A percentile compares a stretch with the other conserved stretches of the same genome.
Evolutionary conservation across 2,888 invertebrate species (phyloP).

Genomic region (Cylloceria caligata): DNA sequence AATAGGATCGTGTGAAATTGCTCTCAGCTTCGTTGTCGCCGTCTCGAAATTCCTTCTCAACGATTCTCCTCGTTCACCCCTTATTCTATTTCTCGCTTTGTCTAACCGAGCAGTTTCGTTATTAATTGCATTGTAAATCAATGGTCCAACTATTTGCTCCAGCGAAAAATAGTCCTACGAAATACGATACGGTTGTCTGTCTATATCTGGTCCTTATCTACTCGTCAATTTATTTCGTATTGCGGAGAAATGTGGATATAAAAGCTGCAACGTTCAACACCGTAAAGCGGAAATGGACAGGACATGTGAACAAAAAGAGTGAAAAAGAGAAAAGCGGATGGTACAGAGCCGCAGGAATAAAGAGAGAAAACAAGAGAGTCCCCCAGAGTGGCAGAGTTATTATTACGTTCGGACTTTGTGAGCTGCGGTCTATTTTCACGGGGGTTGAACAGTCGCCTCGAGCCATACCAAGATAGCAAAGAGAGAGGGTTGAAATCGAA

Average conservation of each 20-base stretch:
- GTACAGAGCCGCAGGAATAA: conserved; percentile 19
- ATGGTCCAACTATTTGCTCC: background rate
- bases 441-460: conserved; percentile 18
- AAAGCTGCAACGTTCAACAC: background rate
- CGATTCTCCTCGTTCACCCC: background rate
- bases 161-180: background rate
- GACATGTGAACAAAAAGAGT: conserved; percentile 27
- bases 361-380: conserved; percentile 30
- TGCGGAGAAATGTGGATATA: background rate
- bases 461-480: conserved; percentile 5
- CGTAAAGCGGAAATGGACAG: conserved; percentile 13
- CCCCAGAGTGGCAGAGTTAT: conserved; percentile 52
- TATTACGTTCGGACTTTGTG: conserved; percentile 34
- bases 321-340: conserved; percentile 19
- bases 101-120: background rate
- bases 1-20: conserved; percentile 43
- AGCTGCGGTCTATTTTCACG: conserved; percentile 41
- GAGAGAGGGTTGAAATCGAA: conserved; percentile 47
- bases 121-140: background rate
- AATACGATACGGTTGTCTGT: background rate
- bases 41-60: conserved; percentile 17
- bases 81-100: background rate
- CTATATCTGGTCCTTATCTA: background rate
- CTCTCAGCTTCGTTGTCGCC: background rate
- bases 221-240: conserved; percentile 8